phyloP scores from a whole-genome alignment of 2,888 invertebrate genomes.

The Leptinotarsa rubiginosa region DNA sequence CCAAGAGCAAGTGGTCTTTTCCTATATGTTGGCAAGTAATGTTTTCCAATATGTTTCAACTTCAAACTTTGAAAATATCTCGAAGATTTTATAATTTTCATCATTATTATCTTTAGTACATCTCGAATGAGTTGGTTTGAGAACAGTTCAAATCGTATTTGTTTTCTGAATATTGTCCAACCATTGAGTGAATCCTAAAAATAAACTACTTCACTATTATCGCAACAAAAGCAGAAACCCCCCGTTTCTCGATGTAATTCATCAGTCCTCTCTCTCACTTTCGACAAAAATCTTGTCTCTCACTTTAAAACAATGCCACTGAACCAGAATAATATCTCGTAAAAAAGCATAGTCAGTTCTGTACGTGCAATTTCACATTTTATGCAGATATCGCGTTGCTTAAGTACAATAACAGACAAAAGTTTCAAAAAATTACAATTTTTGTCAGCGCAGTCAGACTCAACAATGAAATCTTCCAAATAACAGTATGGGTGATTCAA shows the following conservation, averaged over 20 bases:
- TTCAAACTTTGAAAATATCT: too few species aligned
- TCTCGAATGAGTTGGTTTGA: neutral
- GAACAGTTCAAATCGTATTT: slow-evolving; percentile 9
- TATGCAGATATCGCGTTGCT: slow-evolving; percentile 26
- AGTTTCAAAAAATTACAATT: slow-evolving; percentile 27
- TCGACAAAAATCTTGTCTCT: slow-evolving; percentile 27
- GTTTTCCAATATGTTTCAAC: too few species aligned
- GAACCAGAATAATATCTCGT: slow-evolving; percentile 36
- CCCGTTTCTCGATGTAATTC: slow-evolving; percentile 54
- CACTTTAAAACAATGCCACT: slow-evolving; percentile 28
- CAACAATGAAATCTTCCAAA: neutral
- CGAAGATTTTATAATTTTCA: neutral
- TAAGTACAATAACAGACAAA: slow-evolving; percentile 43
- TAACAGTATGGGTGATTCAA: neutral
- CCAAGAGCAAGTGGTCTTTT: too few species aligned
- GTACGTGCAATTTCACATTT: slow-evolving; percentile 22
- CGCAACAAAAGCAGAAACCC: slow-evolving; percentile 48
- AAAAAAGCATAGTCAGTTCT: slow-evolving; percentile 41
- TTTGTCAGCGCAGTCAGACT: neutral
- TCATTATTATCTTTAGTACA: too few species aligned
- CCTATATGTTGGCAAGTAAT: too few species aligned
- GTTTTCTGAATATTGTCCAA: slow-evolving; percentile 17
- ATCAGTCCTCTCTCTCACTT: slow-evolving; percentile 53
- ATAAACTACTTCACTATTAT: slow-evolving; percentile 23
- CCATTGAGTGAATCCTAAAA: slow-evolving; percentile 18